These are phyloP conservation scores for Apodemia mormo DNA, from an alignment of 2,888 invertebrate genomes.

Conservation along the genomic window DNA sequence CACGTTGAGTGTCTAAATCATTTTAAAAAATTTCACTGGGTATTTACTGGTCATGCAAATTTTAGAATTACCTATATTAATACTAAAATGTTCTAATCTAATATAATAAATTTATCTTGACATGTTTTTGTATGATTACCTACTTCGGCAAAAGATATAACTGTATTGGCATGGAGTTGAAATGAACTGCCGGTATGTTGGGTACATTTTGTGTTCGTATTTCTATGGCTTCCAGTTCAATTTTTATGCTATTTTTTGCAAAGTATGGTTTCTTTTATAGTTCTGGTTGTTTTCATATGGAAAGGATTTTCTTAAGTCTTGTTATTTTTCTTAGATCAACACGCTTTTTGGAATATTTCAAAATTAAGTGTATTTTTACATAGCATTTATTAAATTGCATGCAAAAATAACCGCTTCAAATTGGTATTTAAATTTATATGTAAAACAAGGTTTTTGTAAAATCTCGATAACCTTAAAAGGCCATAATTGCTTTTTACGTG, in stretches of 20 bases:
- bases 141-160: conserved; percentile 3
- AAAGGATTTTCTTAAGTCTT: not conserved
- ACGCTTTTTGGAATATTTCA: not conserved
- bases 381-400: not conserved
- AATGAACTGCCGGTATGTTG: conserved; percentile 67
- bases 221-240: conserved; percentile 33
- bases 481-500: too few species aligned
- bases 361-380: not conserved
- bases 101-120: not conserved
- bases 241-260: conserved; percentile 28
- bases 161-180: conserved; percentile 43
- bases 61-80: not conserved
- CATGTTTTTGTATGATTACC: not conserved
- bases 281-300: not conserved
- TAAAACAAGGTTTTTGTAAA: not conserved
- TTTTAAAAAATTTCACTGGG: conserved; percentile 22
- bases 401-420: not conserved
- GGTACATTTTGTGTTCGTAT: conserved; percentile 70
- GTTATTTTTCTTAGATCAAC: not conserved
- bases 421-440: not conserved
- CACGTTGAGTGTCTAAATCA: conserved; percentile 63
- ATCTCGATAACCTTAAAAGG: too few species aligned
- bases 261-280: not conserved
- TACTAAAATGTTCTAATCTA: conserved; percentile 5
- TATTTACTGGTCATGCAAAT: conserved; percentile 18